Base-by-base conservation (phyloP, 2,113 vertebrate species). In the Stigmatopora argus region DNA sequence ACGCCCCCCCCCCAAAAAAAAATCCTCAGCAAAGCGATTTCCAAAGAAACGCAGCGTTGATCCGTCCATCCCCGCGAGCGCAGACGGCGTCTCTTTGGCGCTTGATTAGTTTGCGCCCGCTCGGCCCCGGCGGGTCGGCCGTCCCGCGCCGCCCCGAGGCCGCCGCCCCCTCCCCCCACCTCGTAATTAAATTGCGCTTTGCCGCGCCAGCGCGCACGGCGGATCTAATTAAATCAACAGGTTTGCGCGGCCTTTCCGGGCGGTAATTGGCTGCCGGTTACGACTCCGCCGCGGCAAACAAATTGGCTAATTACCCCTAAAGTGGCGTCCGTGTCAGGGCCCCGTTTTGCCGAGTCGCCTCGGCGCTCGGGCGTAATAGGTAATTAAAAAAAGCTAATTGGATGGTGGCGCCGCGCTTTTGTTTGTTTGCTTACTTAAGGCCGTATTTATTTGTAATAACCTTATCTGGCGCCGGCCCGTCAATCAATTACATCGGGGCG, bases 181-280 rank as follows among this genome's bases (percentile, higher is more conserved):
- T 87, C 80, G 76, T 90, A 91, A 92, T 92, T 91, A 89, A 91
- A 91, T 92, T 89, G 90, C 90, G 70, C 71, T 68, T n/a, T 41
- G 73, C 70, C 59, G 67, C 49, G 67, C 63, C 49, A 59, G 62
- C 64, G 76, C 79, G 44, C 21, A 66, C 44, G 57, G 77, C 58
- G 75, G 78, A 80, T 90, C 87, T 91, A 92, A 92, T 92, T 91
- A 92, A 91, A 92, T 91, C 90, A 92, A 87, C 87, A 89, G 87
- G 88, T 90, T 88, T 78, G 79, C 77, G 69, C 80, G 78, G 82
- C 77, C 86, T 89, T 85, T 82, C 86, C 86, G 77, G 84, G 53
- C 53, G 87, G 84, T 90, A 92, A 90, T 91, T 88, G 87, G 87
- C 83, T 85, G 77, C 86, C 89, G 60, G 85, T 89, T 92, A 87